Evolutionary conservation across 2,113 vertebrate species (phyloP).

Genomic region (Psittacula cyanocephala): DNA sequence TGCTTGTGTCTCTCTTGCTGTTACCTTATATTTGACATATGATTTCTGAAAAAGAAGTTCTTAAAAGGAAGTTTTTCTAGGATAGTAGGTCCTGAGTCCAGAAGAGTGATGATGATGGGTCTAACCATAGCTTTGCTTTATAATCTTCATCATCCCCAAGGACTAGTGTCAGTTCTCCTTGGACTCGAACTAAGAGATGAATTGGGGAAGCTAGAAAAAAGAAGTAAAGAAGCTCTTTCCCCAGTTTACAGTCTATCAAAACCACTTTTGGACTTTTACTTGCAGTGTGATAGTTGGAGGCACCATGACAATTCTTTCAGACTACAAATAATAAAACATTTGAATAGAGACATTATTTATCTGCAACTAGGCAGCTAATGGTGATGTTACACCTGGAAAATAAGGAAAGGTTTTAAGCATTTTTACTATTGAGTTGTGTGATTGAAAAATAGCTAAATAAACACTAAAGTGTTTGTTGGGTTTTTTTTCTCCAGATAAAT

Average conservation of each 20-base stretch:
- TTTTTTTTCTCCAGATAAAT: conserved; percentile 48
- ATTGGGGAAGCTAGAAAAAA: neutral
- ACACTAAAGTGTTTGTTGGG: neutral
- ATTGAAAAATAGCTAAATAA: neutral
- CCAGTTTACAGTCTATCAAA: neutral
- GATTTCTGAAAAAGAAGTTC: neutral
- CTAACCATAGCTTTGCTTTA: neutral
- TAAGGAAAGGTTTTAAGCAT: neutral
- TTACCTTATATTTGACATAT: neutral
- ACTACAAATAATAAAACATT: neutral
- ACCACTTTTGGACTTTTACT: neutral
- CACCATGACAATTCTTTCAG: neutral
- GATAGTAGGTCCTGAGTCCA: neutral
- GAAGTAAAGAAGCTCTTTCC: neutral
- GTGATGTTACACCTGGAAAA: neutral
- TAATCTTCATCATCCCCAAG: neutral
- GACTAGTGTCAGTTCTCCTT: neutral
- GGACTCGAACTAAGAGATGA: neutral
- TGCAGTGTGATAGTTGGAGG: neutral
- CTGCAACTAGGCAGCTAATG: neutral
- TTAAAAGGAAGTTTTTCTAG: neutral
- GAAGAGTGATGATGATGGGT: neutral
- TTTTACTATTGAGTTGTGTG: neutral
- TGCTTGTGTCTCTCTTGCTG: neutral
- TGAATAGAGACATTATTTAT: neutral